Base-by-base conservation (phyloP, 2,797 vertebrate species). In the Siniperca scherzeri region DNA sequence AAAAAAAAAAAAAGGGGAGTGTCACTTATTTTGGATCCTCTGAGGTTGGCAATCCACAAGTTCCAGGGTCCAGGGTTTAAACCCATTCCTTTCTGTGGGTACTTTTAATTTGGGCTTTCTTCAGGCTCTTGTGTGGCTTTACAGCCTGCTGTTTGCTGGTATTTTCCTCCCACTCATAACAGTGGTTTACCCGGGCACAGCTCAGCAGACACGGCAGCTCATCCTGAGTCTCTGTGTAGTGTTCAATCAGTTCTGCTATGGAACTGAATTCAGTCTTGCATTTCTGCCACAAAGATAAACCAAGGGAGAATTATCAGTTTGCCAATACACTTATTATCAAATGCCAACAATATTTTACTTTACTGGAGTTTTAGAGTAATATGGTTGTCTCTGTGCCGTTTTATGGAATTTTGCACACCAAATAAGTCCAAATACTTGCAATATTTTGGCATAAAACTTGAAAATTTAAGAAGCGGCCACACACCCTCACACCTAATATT, bases 141-240 rank as follows among this genome's bases (percentile, higher is more conserved):
- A 69, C 84, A 44, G 87, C 77, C 46, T 46, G 86, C 55, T 44
- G 65, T 8, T 75, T 77, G 17, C 61, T 46, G 69, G n/a, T 44
- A 3, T 69, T 96, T 95, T 99, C 98, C 78, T 93, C 96, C 91
- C 97, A 96, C 92, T 99, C 97, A 0, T 98, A 99, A 86, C 96
- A 93, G 60, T 98, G 98, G 93, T 99, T 99, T 46, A 97, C 89
- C 0, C 96, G 95, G 13, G 97, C 96, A 1, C 92, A 94, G 89
- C 90, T 95, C 76, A 99, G 91, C 40, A 83, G 91, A 77, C 95
- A 97, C 75, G 97, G 96, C 87, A 98, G 95, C 81, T 96, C 95
- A 0, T 93, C 94, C 5, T 81, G 88, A 0, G 6, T 71, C 21
- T 94, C 92, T 0, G 96, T 96, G 91, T 97, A 97, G 91, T 97